Conservation (phyloP, 2,797 vertebrate genomes). For the Pipistrellus pygmaeus region DNA sequence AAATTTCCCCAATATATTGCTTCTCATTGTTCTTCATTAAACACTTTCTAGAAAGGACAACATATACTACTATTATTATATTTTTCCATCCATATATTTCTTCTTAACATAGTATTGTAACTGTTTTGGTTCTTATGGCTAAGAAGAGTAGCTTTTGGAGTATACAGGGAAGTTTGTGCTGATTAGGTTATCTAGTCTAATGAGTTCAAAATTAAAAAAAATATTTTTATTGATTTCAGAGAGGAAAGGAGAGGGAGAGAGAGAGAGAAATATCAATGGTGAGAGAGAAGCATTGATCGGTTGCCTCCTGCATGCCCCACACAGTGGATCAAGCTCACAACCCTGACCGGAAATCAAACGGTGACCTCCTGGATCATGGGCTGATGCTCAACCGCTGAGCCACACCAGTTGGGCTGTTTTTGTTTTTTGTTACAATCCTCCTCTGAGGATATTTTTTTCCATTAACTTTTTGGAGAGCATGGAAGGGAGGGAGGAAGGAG, state of each 20-base stretch:
- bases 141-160: not conserved
- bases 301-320: no score
- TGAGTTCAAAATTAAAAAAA: not conserved
- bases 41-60: not conserved
- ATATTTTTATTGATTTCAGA: not conserved
- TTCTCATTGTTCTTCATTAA: not conserved
- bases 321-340: no score
- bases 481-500: no score
- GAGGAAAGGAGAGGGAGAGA: not conserved
- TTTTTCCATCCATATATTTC: not conserved
- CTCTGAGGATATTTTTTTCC: no score
- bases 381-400: no score
- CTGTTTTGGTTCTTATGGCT: conserved; percentile 45
- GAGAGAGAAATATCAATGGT: no score
- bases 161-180: not conserved
- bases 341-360: no score
- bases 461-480: no score
- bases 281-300: no score
- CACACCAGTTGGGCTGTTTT: no score
- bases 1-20: not conserved
- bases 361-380: no score
- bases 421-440: no score
- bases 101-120: not conserved
- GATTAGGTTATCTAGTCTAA: not conserved
- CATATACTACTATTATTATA: not conserved